A percentile compares a stretch with the other conserved stretches of the same genome.
Conservation (phyloP, 2,888 invertebrate genomes). For the Acanthosoma haemorrhoidale region DNA sequence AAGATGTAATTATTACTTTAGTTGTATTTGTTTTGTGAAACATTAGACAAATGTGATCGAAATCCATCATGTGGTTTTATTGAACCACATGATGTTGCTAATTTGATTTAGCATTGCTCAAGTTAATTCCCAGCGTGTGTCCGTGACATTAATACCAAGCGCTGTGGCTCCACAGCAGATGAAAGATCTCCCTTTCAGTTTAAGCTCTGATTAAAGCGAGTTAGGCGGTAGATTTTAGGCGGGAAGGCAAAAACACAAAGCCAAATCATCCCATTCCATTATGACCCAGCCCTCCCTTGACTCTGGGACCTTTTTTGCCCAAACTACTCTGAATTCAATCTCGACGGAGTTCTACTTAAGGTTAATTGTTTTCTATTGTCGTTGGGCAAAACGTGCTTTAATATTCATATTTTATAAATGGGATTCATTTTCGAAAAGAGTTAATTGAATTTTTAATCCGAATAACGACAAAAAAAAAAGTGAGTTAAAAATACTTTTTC, state of each 20-base stretch:
- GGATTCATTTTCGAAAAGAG: too few species aligned
- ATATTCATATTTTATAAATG: neutral
- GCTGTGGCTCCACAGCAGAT: neutral
- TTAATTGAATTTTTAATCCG: too few species aligned
- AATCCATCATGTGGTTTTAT: too few species aligned
- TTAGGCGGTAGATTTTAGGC: neutral
- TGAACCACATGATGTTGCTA: too few species aligned
- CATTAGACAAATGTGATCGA: too few species aligned
- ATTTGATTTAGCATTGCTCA: too few species aligned
- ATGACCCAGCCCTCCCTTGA: neutral
- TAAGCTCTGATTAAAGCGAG: neutral
- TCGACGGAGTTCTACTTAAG: neutral
- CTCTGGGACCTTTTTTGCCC: neutral
- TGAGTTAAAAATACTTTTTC: too few species aligned
- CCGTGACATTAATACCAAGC: neutral
- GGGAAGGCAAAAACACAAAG: neutral
- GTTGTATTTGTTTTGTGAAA: too few species aligned
- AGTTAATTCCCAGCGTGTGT: neutral
- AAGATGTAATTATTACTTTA: too few species aligned
- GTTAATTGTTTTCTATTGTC: neutral
- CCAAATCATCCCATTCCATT: constrained; percentile 7
- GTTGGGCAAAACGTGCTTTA: neutral
- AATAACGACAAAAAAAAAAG: too few species aligned
- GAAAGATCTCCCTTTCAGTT: neutral
- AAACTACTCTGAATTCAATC: neutral